Evolutionary conservation across 2,888 invertebrate genomes (phyloP), one percentile per base, ranked within the genome.

Genomic region (Xanthorhoe designata): DNA sequence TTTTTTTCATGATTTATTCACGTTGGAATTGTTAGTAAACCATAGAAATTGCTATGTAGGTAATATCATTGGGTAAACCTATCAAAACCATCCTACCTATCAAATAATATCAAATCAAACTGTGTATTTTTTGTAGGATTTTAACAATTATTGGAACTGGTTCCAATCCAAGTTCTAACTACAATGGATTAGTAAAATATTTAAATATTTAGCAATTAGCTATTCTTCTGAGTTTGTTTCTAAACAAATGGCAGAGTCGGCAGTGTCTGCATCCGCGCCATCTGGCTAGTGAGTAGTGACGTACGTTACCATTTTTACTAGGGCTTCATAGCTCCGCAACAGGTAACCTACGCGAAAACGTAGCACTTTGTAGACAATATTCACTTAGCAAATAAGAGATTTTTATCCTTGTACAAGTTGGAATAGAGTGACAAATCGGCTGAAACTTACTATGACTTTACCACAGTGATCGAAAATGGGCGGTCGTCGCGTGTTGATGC

Each of bases 301-400:
- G 90, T 91, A 90, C 90, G 90, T 90, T 89, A 90, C 88, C 82
- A 83, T 72, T 83, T 80, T 68, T 79, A 91, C 88, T 74, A 88
- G 87, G 89, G 76, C 53, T 57, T 64, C 84, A 91, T 82, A 68
- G 81, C 56, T 24, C 15, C 13, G 5, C 17, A 67, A 77, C 75
- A 87, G 84, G 76, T 71, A 55, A 57, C 42, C n/a, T 17, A 60
- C 32, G 7, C 63, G n/a, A 42, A 53, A 29, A 13, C 62, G 61
- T 52, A 53, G 58, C 24, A 55, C 45, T 24, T 56, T 38, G 53
- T 64, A 49, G 53, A 55, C 18, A 59, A 42, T 29, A 47, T 19
- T 51, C 19, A 24, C 9, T 35, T 6, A 13, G 0, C 15, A 18
- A n/a, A 35, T 18, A 17, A 4, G 9, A 15, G 13, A 64, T 49